Conservation (phyloP, 2,888 invertebrate species). For the Synanthedon vespiformis region DNA sequence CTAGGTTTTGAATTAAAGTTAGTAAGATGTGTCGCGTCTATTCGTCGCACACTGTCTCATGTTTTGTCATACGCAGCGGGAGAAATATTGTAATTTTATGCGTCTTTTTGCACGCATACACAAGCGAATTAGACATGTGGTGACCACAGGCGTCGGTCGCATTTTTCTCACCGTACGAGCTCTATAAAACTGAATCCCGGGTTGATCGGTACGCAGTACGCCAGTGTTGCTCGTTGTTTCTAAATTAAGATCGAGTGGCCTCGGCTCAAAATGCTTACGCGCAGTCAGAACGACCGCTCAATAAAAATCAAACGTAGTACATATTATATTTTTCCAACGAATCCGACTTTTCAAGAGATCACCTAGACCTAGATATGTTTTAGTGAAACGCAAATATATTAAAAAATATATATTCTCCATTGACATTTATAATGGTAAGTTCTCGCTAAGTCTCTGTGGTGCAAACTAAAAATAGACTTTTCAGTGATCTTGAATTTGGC, state of each 20-base stretch:
- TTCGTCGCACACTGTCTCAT: background rate
- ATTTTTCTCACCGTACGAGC: constrained; percentile 20
- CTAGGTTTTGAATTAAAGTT: background rate
- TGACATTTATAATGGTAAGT: constrained; percentile 29
- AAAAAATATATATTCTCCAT: constrained; percentile 4
- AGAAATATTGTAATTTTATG: constrained; percentile 8
- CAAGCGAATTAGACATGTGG: constrained; percentile 20
- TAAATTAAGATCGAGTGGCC: constrained; percentile 64
- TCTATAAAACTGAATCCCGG: constrained; percentile 50
- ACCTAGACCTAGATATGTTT: constrained; percentile 15
- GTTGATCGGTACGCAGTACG: constrained; percentile 40
- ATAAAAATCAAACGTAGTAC: constrained; percentile 61
- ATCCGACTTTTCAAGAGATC: constrained; percentile 36
- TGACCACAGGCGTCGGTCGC: constrained; percentile 18
- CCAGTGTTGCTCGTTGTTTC: constrained; percentile 33
- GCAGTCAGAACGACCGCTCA: constrained; percentile 43
- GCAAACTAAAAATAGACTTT: constrained; percentile 20
- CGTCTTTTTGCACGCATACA: constrained; percentile 12
- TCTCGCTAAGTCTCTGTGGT: constrained; percentile 3
- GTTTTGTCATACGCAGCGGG: constrained; percentile 9
- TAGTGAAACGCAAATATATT: constrained; percentile 13
- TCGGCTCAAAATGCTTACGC: constrained; percentile 49
- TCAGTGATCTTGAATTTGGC: constrained; percentile 19
- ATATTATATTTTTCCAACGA: constrained; percentile 61
- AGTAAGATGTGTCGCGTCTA: background rate